These are phyloP conservation scores for Hyles euphorbiae DNA, from an alignment of 1,140 invertebrate genomes.

Conservation along the genomic window DNA sequence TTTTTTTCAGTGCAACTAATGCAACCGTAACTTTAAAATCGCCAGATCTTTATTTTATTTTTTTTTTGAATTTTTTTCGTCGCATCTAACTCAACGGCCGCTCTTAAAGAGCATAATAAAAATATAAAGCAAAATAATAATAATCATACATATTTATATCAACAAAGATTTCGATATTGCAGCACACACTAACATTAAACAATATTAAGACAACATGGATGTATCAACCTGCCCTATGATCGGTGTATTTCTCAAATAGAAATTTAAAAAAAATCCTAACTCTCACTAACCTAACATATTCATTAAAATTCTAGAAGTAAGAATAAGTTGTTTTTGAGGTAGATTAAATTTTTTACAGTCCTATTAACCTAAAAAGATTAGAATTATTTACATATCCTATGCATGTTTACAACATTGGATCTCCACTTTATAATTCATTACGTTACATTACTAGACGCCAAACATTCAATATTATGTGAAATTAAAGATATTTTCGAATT, in stretches of 20 bases:
- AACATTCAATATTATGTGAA: conserved; percentile 36
- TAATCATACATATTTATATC: conserved; percentile 42
- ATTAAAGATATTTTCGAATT: conserved; percentile 23
- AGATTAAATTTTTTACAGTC: conserved; percentile 74
- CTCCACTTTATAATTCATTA: conserved; percentile 34
- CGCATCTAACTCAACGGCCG: conserved; percentile 15
- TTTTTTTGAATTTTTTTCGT: not conserved
- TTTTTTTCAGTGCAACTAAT: conserved; percentile 23
- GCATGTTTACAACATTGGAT: conserved; percentile 61
- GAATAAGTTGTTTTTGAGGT: conserved; percentile 72
- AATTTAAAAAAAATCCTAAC: conserved; percentile 39
- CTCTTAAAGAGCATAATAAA: conserved; percentile 30
- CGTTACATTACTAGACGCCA: conserved; percentile 47
- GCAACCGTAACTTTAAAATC: conserved; percentile 20
- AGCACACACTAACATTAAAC: conserved; percentile 58
- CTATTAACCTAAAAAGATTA: conserved; percentile 72
- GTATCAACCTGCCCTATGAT: conserved; percentile 35
- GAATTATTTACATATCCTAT: conserved; percentile 67
- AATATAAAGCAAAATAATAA: conserved; percentile 36
- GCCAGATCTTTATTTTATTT: conserved; percentile 24
- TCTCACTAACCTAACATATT: conserved; percentile 69
- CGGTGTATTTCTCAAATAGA: conserved; percentile 52
- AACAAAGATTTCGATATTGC: conserved; percentile 52
- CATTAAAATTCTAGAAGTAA: conserved; percentile 66
- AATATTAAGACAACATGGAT: conserved; percentile 39